Percentiles rank a stretch among this genome's conserved stretches.
Conservation (phyloP, 2,797 vertebrate species). For the Odontamblyopus lacepedii region DNA sequence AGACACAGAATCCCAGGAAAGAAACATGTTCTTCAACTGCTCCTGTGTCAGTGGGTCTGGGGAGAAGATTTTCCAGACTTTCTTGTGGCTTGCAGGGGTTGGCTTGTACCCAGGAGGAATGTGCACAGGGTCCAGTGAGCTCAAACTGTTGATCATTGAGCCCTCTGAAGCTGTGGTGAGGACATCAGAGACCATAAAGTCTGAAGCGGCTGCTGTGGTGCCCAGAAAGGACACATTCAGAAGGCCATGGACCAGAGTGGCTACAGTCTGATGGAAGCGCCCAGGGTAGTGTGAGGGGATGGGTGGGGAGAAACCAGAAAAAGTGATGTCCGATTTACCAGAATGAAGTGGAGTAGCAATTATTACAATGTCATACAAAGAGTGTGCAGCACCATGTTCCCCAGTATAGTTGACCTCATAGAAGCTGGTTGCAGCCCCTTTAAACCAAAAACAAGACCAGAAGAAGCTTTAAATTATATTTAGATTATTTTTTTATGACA, state of each 20-base stretch:
- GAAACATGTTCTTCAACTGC: slow-evolving; percentile 83
- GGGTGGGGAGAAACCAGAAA: slow-evolving; percentile 84
- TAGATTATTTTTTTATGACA: background rate
- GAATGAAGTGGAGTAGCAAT: slow-evolving; percentile 86
- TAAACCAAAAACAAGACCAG: background rate
- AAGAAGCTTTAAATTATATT: background rate
- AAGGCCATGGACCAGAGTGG: slow-evolving; percentile 86
- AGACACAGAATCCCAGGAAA: slow-evolving; percentile 78
- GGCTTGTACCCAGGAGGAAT: slow-evolving; percentile 61
- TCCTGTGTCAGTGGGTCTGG: slow-evolving; percentile 71
- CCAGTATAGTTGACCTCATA: slow-evolving; percentile 85
- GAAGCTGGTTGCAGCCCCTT: slow-evolving; percentile 72
- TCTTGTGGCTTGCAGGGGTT: slow-evolving; percentile 55
- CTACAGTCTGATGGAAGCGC: slow-evolving; percentile 79
- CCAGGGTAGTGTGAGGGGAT: slow-evolving; percentile 77
- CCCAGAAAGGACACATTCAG: slow-evolving; percentile 88
- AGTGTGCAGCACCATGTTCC: slow-evolving; percentile 72
- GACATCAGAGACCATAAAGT: slow-evolving; percentile 73
- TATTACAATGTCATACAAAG: slow-evolving; percentile 87
- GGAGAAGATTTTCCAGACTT: slow-evolving; percentile 90
- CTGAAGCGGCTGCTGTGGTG: slow-evolving; percentile 37
- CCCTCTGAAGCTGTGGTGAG: slow-evolving; percentile 81
- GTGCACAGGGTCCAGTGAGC: slow-evolving; percentile 71
- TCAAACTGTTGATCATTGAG: slow-evolving; percentile 78
- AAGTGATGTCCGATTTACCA: slow-evolving; percentile 83